Evolutionary conservation across 2,888 invertebrate genomes (phyloP), one percentile per base, ranked within the genome.

Genomic region (Pyrrhosoma nymphula): DNA sequence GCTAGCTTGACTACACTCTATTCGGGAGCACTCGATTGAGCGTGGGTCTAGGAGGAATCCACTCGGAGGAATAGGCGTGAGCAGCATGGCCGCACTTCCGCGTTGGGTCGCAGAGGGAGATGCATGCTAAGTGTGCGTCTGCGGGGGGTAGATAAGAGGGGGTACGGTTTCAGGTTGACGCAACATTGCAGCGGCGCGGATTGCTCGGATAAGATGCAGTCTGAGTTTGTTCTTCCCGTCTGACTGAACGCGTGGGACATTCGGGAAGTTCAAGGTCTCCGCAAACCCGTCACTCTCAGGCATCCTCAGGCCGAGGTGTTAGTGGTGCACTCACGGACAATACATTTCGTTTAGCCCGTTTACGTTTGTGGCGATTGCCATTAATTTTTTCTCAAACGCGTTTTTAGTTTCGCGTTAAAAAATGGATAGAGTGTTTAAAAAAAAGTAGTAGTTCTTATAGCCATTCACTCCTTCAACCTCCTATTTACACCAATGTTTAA

Each of bases 21-120:
- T 10, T 10, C 12, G 82, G 82, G 82, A 35, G 82, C 82, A 82
- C 23, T 26, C 35, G 82, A 82, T 82, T 82, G 82, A 82, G 35
- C 35, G 30, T 82, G 82, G n/a, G n/a, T n/a, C n/a, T n/a, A n/a
- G n/a, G n/a, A n/a, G n/a, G n/a, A n/a, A n/a, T n/a, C n/a, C 82
- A 35, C 82, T 82, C 35, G 82, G 82, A 35, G 82, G 82, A 82
- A 82, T 82, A 82, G 82, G 60, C 47, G 69, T 35, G 82, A 82
- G 82, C 23, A 3, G 82, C 82, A 82, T 82, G 82, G 82, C 35
- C 30, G 82, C 35, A 35, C 82, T 82, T 82, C 82, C 82, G 82
- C 35, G 82, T 69, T 23, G 69, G 69, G 20, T 16, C 26, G 69
- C 69, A n/a, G 69, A 26, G 26, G 26, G 69, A 26, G 69, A n/a